Conservation (phyloP, 2,888 invertebrate genomes). For the Pristionchus entomophagus region DNA sequence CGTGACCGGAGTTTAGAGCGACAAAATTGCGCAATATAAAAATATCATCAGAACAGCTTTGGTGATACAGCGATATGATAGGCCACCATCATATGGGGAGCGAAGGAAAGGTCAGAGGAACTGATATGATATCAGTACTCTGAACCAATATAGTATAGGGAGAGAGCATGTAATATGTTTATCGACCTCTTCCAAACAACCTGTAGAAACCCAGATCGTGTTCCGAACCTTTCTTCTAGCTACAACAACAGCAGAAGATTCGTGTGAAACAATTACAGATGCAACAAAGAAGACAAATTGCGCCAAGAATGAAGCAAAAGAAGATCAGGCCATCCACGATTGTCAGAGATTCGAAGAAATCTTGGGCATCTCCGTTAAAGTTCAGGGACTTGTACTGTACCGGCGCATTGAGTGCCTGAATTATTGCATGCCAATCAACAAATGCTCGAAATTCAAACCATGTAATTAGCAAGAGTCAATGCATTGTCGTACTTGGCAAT, state of each 20-base stretch:
- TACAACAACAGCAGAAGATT: neutral
- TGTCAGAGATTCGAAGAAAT: slow-evolving; percentile 10
- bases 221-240: neutral
- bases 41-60: too few species aligned
- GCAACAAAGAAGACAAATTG: neutral
- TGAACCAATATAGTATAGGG: too few species aligned
- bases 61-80: too few species aligned
- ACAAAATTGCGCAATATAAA: too few species aligned
- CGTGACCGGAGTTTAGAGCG: too few species aligned
- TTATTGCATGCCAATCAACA: neutral
- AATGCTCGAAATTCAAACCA: neutral
- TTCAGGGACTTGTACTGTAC: slow-evolving; percentile 1
- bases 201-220: too few species aligned
- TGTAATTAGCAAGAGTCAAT: neutral
- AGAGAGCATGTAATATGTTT: too few species aligned
- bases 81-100: too few species aligned
- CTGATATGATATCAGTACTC: too few species aligned
- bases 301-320: neutral
- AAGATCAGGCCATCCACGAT: neutral
- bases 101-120: too few species aligned
- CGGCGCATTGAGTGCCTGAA: neutral
- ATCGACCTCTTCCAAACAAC: too few species aligned
- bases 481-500: neutral
- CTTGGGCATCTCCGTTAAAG: neutral
- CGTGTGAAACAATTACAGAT: neutral